phyloP scores from a whole-genome alignment of 2,113 vertebrate genomes.

The Aspiorhynchus laticeps region DNA sequence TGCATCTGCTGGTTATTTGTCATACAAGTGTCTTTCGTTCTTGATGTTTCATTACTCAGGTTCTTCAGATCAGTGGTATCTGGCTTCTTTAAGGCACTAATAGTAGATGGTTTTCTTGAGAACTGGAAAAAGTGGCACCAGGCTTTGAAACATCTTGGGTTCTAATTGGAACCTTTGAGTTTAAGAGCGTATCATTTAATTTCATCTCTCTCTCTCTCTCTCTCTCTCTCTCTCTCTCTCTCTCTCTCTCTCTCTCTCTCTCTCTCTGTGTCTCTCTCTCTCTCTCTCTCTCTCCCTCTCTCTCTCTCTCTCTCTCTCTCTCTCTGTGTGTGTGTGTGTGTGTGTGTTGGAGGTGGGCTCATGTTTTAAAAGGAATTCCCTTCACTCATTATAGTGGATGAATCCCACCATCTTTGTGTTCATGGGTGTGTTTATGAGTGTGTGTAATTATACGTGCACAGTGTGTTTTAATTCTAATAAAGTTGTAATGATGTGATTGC shows the following conservation, averaged over 20 bases:
- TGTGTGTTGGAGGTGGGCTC: slow-evolving; percentile 25
- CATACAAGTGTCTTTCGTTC: background rate
- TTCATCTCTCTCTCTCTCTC: background rate
- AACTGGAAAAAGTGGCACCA: background rate
- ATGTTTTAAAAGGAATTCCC: slow-evolving; percentile 47
- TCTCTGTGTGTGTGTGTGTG: background rate
- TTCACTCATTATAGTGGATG: slow-evolving; percentile 20
- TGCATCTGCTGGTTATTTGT: background rate
- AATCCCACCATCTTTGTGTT: slow-evolving; percentile 23
- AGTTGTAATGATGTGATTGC: background rate
- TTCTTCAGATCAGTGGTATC: background rate
- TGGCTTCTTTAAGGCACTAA: background rate
- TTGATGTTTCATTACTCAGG: background rate
- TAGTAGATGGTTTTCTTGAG: background rate
- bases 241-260: no score
- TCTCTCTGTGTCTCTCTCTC: no score
- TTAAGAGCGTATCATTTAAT: slow-evolving; percentile 5
- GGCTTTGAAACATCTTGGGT: background rate
- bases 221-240: background rate
- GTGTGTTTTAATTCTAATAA: background rate
- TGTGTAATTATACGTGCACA: slow-evolving; percentile 2
- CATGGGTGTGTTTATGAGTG: slow-evolving; percentile 12
- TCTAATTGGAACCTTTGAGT: background rate
- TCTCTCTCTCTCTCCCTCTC: no score
- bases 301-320: no score